Conservation (phyloP, 1,140 invertebrate species). For the Drosophila tropicalis region DNA sequence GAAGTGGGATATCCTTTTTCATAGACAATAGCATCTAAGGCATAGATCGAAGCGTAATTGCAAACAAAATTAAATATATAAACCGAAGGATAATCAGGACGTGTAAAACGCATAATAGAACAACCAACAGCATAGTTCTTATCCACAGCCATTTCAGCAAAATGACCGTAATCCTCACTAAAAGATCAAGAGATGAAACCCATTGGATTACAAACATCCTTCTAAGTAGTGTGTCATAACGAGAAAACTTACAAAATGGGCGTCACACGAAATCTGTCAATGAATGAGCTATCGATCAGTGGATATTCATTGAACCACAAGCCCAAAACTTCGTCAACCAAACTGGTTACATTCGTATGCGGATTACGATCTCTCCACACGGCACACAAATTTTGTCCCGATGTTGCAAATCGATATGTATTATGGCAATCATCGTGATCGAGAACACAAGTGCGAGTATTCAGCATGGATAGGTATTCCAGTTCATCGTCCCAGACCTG, state of each 20-base stretch:
- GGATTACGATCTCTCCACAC: constrained; percentile 64
- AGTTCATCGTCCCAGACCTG: constrained; percentile 82
- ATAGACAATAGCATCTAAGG: constrained; percentile 69
- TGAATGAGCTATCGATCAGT: constrained; percentile 74
- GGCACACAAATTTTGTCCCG: constrained; percentile 74
- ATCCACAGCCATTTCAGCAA: constrained; percentile 80
- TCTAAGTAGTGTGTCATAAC: no score
- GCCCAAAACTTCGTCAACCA: constrained; percentile 68
- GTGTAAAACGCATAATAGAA: constrained; percentile 72
- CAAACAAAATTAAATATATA: constrained; percentile 79
- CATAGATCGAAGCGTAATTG: constrained; percentile 77
- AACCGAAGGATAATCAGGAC: constrained; percentile 70
- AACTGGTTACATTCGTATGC: constrained; percentile 68
- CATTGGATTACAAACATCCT: no score
- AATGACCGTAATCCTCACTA: constrained; percentile 80
- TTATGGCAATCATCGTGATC: constrained; percentile 81
- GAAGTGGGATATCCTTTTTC: constrained; percentile 54
- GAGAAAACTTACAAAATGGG: constrained; percentile 68
- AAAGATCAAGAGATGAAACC: not conserved
- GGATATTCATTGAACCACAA: constrained; percentile 76
- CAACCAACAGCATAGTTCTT: constrained; percentile 71
- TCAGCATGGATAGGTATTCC: constrained; percentile 73
- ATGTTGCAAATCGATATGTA: constrained; percentile 74
- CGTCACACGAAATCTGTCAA: constrained; percentile 66
- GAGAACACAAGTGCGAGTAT: constrained; percentile 73